Evolutionary conservation across 2,888 invertebrate species (phyloP).

Genomic region (Epiperipatus broadwayi): DNA sequence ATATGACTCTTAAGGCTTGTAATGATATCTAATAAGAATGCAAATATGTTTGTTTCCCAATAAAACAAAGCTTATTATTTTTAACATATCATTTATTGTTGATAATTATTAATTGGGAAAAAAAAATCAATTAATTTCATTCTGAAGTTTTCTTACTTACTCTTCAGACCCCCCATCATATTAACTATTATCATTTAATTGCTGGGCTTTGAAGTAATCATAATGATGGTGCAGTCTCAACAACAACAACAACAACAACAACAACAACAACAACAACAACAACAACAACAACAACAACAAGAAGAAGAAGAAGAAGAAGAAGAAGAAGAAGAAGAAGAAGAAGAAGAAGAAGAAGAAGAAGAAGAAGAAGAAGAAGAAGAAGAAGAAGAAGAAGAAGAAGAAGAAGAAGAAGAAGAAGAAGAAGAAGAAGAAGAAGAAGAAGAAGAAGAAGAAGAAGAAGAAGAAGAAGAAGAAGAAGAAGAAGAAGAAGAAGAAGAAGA

Average conservation of each 20-base stretch:
- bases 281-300: not conserved
- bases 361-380: slow-evolving; percentile 9
- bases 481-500: slow-evolving; percentile 10
- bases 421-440: slow-evolving; percentile 10
- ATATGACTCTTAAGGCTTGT: no score
- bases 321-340: slow-evolving; percentile 9
- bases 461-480: slow-evolving; percentile 9
- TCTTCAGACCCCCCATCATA: no score
- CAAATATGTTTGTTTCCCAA: no score
- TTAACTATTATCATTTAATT: no score
- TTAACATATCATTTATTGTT: no score
- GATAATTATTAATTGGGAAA: no score
- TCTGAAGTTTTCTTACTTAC: no score
- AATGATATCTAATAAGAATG: no score
- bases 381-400: slow-evolving; percentile 11
- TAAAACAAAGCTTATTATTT: no score
- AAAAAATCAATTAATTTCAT: no score
- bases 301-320: slow-evolving; percentile 6
- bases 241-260: not conserved
- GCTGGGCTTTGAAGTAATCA: no score
- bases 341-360: slow-evolving; percentile 10
- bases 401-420: slow-evolving; percentile 11
- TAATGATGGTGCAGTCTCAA: no score
- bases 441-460: slow-evolving; percentile 10
- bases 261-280: not conserved